phyloP scores from a whole-genome alignment of 2,113 vertebrate genomes.

The Osmerus mordax region DNA sequence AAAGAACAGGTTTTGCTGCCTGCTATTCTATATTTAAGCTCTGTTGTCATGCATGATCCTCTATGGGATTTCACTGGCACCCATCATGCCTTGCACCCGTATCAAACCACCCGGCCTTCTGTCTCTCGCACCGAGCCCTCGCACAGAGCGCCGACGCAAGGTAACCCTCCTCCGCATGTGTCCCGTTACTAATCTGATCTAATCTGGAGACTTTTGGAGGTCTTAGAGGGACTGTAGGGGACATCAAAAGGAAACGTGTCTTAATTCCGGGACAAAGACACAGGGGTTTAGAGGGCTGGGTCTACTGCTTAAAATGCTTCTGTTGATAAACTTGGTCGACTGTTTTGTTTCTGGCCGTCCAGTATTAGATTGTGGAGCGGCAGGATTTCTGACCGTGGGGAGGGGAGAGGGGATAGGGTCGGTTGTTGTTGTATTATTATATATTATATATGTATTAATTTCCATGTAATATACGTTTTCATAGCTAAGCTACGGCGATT shows the following conservation, averaged over 20 bases:
- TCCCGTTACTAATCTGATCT: constrained; percentile 22
- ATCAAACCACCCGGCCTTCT: constrained; percentile 48
- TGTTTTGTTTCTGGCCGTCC: too few relatives aligned
- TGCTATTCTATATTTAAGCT: constrained; percentile 55
- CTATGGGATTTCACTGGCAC: constrained; percentile 49
- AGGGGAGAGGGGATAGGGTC: too few relatives aligned
- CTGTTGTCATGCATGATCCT: constrained; percentile 56
- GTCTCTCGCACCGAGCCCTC: too few relatives aligned
- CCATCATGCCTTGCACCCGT: constrained; percentile 46
- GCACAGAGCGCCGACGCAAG: background rate
- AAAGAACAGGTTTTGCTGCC: constrained; percentile 12
- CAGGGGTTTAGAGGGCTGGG: background rate
- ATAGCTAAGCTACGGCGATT: too few relatives aligned
- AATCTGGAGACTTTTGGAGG: background rate
- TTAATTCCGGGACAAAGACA: background rate
- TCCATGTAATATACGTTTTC: too few relatives aligned
- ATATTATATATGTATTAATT: too few relatives aligned
- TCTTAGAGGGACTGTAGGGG: background rate
- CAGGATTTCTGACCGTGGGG: too few relatives aligned
- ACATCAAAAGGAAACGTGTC: background rate
- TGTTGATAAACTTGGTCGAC: too few relatives aligned
- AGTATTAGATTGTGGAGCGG: too few relatives aligned
- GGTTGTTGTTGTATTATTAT: too few relatives aligned
- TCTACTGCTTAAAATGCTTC: too few relatives aligned
- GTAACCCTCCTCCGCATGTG: constrained; percentile 38